Conservation (phyloP, 2,888 invertebrate genomes). For the Troglohyphantes excavatus region DNA sequence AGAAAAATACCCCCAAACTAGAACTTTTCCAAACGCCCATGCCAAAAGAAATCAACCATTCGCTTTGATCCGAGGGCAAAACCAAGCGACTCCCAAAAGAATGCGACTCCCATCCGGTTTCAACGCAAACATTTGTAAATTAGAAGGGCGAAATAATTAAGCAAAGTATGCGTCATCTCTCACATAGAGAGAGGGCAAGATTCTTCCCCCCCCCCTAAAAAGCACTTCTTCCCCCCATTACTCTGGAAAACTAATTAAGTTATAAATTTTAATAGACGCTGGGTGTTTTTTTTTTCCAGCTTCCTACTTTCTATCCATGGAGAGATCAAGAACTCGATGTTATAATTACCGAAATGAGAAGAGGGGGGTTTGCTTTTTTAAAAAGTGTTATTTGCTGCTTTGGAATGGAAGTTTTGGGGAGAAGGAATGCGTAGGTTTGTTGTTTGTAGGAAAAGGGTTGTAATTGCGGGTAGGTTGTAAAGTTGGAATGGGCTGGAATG, state of each 20-base stretch:
- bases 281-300: conserved; percentile 17
- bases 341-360: conserved; percentile 59
- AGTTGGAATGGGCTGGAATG: too few species aligned
- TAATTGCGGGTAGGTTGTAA: conserved; percentile 45
- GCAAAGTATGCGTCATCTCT: conserved; percentile 54
- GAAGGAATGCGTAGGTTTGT: background rate
- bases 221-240: conserved; percentile 47
- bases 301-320: background rate
- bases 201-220: conserved; percentile 47
- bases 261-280: conserved; percentile 77
- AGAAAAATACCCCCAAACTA: too few species aligned
- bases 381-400: conserved; percentile 22
- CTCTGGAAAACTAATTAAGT: conserved; percentile 76
- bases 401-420: background rate
- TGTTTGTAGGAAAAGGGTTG: conserved; percentile 40
- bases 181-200: background rate
- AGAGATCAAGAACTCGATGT: conserved; percentile 45
- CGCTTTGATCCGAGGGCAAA: too few species aligned
- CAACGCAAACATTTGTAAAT: conserved; percentile 72
- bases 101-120: conserved; percentile 44
- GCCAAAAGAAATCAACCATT: too few species aligned
- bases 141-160: conserved; percentile 69
- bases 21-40: too few species aligned
- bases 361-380: conserved; percentile 9
- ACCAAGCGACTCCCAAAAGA: conserved; percentile 17